Conservation (phyloP, 2,888 invertebrate genomes). For the Tetanocera ferruginea region DNA sequence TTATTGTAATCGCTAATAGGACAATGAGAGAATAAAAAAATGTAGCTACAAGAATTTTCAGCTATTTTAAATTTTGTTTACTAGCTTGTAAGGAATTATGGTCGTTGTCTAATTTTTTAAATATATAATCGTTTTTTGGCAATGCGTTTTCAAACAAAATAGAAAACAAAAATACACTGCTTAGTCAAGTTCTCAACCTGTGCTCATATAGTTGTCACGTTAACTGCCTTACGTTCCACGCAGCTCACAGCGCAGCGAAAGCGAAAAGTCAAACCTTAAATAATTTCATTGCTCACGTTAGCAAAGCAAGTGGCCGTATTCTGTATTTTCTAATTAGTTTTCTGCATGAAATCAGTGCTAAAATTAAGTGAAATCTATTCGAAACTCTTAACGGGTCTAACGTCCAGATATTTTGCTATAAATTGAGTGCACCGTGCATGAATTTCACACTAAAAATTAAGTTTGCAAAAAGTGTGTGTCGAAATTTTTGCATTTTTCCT, state of each 20-base stretch:
- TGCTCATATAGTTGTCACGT: background rate
- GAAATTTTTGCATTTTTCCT: slow-evolving; percentile 15
- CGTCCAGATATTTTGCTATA: background rate
- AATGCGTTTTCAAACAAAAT: too few relatives aligned
- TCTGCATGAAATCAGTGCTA: slow-evolving; percentile 14
- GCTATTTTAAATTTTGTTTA: too few relatives aligned
- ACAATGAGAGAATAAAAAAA: too few relatives aligned
- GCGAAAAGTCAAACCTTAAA: slow-evolving; percentile 26
- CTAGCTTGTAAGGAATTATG: too few relatives aligned
- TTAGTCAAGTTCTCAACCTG: too few relatives aligned
- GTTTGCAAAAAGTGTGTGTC: slow-evolving; percentile 3
- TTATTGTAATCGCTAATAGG: too few relatives aligned
- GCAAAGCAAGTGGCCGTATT: background rate
- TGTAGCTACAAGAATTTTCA: too few relatives aligned
- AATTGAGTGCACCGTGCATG: background rate
- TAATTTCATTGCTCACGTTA: slow-evolving; percentile 19
- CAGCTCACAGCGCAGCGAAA: background rate
- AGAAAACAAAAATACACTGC: too few relatives aligned
- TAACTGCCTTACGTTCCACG: slow-evolving; percentile 28
- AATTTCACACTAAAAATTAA: background rate
- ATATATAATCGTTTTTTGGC: too few relatives aligned
- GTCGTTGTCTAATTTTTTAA: too few relatives aligned
- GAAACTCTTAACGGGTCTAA: background rate
- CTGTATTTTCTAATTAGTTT: slow-evolving; percentile 18
- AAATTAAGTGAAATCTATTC: slow-evolving; percentile 8